Evolutionary conservation across 1,140 invertebrate genomes (phyloP), one percentile per base, ranked within the genome.

Genomic region (Drosophila dunni): DNA sequence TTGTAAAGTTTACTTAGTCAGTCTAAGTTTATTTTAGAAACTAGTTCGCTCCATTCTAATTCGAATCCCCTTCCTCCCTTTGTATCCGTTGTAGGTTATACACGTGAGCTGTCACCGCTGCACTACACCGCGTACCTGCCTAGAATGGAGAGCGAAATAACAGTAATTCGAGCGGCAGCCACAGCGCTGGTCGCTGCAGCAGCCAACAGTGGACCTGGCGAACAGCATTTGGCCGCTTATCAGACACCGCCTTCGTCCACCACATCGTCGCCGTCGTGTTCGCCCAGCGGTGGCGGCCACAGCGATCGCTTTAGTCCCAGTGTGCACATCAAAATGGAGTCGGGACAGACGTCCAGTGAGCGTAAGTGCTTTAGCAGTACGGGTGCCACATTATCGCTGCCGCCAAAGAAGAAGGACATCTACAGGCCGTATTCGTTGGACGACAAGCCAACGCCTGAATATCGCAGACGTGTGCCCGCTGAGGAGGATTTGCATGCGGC

Each of bases 391-490:
- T 92, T 97, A 0, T 97, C 96, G 54, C 91, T 97, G 69, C 96
- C 96, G 36, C 96, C 96, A 0, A 97, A 97, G 91, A 97, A 97
- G 92, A 97, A 97, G 92, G 96, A 97, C 91, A 97, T 97, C 69
- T 97, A 97, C 92, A 93, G 96, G 53, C 96, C 96, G 0, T 97
- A 97, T 91, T 97, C 96, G 57, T 93, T 97, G 46, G 96, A 96
- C 72, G 95, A 95, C 90, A 95, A 93, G 92, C 92, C 88, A 13
- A 45, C 84, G 33, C 80, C 83, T 36, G 91, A 90, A 17, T 93
- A 95, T 74, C 67, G 90, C 11, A 93, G 95, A 40, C 94, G 95
- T 45, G 94, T 94, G 62, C 94, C 95, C 6, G 94, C 95, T 5
- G 96, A 96, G 83, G 96, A 97, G 92, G 96, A 97, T 81, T 92